phyloP scores from a whole-genome alignment of 2,797 vertebrate genomes.

The Scolopax rusticola region DNA sequence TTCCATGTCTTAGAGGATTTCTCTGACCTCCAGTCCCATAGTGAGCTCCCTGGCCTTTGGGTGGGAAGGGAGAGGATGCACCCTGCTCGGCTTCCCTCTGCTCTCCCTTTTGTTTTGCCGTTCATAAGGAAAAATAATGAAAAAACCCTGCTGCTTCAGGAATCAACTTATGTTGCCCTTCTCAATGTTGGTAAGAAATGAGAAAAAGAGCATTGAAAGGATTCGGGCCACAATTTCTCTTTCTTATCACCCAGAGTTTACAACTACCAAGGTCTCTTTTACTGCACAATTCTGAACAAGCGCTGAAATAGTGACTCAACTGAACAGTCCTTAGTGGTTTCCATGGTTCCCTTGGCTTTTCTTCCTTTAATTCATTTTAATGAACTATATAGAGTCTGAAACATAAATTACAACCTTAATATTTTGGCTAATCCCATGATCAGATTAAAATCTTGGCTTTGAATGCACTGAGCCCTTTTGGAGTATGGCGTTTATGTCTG shows the following conservation, averaged over 20 bases:
- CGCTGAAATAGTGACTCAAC: neutral
- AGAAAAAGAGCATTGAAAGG: neutral
- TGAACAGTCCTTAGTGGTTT: neutral
- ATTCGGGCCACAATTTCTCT: neutral
- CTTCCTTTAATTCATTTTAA: constrained; percentile 23
- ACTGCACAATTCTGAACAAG: neutral
- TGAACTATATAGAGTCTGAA: neutral
- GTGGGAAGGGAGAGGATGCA: neutral
- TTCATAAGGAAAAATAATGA: neutral
- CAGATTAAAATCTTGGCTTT: constrained; percentile 6
- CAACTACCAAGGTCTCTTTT: neutral
- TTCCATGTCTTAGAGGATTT: neutral
- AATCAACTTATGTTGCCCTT: neutral
- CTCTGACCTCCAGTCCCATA: neutral
- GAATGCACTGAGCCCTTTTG: neutral
- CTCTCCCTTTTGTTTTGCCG: neutral
- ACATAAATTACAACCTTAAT: neutral
- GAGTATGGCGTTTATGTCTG: neutral
- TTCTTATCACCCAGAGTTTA: neutral
- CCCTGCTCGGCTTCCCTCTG: neutral
- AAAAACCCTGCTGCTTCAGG: neutral
- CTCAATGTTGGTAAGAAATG: neutral
- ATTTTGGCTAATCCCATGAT: neutral
- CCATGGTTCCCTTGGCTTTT: neutral
- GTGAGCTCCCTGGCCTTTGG: neutral